Percentiles rank a stretch among this genome's conserved stretches.
These are phyloP conservation scores for Copidosoma floridanum DNA, from an alignment of 1,140 invertebrate genomes.

Conservation along the genomic window DNA sequence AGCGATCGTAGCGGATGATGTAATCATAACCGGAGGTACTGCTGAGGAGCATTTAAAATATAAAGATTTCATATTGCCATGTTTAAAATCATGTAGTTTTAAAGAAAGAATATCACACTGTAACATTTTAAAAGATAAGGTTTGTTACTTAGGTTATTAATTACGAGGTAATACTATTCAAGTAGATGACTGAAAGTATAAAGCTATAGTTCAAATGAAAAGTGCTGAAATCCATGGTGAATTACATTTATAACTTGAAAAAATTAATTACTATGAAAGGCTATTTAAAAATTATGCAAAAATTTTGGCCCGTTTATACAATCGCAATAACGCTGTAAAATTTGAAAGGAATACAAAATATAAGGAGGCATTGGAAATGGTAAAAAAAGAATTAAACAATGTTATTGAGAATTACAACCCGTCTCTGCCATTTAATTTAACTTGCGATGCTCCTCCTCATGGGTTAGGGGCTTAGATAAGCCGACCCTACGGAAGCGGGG, in stretches of 20 bases:
- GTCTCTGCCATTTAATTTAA: no score
- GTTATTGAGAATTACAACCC: no score
- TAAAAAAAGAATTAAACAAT: no score
- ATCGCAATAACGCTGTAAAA: no score
- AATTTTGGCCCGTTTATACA: no score
- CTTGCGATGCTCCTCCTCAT: no score
- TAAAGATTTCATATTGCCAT: background rate
- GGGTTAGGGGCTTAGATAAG: no score
- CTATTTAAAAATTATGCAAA: conserved; percentile 17
- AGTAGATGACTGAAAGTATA: conserved; percentile 15
- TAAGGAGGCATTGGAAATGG: no score
- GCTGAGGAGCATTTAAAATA: background rate
- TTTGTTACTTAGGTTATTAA: conserved; percentile 8
- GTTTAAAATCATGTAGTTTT: conserved; percentile 1
- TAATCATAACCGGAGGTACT: background rate
- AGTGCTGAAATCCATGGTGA: conserved; percentile 14
- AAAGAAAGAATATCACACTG: background rate
- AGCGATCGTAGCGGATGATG: background rate
- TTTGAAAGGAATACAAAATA: no score
- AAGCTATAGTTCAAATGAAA: conserved; percentile 21
- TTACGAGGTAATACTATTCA: conserved; percentile 13
- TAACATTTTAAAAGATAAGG: conserved; percentile 5
- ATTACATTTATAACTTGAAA: conserved; percentile 14
- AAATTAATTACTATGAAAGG: conserved; percentile 24
- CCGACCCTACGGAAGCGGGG: no score